These are phyloP conservation scores for Borostomias antarcticus DNA, from an alignment of 2,797 vertebrate genomes.

Conservation along the genomic window DNA sequence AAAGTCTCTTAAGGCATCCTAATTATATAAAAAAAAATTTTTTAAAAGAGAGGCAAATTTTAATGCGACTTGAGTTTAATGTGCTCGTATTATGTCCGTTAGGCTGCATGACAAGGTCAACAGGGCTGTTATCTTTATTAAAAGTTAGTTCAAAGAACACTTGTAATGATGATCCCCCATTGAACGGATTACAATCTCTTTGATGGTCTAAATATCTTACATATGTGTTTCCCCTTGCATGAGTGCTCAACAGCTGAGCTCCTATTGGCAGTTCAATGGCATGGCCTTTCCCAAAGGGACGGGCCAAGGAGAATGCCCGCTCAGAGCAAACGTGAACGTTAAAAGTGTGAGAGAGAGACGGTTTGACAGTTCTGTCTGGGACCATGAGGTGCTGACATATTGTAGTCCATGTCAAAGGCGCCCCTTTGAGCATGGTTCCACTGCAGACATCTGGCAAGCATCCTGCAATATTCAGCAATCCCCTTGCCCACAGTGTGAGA, in stretches of 20 bases:
- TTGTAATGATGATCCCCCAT: conserved; percentile 58
- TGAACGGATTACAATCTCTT: conserved; percentile 54
- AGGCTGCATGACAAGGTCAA: neutral
- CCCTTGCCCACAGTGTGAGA: conserved; percentile 45
- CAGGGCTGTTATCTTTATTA: conserved; percentile 50
- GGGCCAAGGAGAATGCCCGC: too few species aligned
- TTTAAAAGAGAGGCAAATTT: conserved; percentile 28
- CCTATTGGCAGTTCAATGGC: conserved; percentile 23
- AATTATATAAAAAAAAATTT: conserved; percentile 53
- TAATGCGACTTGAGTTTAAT: conserved; percentile 54
- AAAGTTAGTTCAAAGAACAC: conserved; percentile 58
- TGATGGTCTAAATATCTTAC: conserved; percentile 62
- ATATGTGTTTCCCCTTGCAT: conserved; percentile 51
- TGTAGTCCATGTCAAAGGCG: conserved; percentile 43
- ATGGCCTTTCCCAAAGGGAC: neutral
- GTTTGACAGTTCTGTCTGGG: conserved; percentile 18
- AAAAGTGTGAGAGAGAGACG: conserved; percentile 10
- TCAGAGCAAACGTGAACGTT: neutral
- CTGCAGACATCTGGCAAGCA: conserved; percentile 63
- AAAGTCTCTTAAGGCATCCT: conserved; percentile 54
- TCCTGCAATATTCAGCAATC: conserved; percentile 38
- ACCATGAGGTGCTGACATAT: conserved; percentile 12
- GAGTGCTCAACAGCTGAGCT: conserved; percentile 53
- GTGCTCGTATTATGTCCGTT: conserved; percentile 35
- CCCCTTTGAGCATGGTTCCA: conserved; percentile 47